Percentiles rank a stretch among this genome's conserved stretches.
Evolutionary conservation across 1,140 invertebrate genomes (phyloP).

Genomic region (Leguminivora glycinivorella): DNA sequence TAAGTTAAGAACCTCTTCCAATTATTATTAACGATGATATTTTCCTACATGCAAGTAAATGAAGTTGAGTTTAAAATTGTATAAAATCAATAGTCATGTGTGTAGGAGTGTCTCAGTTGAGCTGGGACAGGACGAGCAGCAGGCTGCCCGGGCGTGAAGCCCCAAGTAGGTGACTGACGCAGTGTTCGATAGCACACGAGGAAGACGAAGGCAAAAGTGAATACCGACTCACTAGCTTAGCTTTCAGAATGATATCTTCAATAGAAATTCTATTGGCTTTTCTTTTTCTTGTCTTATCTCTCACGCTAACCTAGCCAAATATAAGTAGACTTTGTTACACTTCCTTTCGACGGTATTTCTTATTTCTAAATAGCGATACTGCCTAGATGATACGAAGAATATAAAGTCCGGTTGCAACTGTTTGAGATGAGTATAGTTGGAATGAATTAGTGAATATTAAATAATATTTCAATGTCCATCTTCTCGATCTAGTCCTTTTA

Average conservation of each 20-base stretch:
- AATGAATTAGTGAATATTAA: conserved; percentile 15
- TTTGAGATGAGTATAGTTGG: conserved; percentile 12
- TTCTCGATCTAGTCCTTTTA: conserved; percentile 68
- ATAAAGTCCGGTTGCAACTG: background rate
- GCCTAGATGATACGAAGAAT: background rate
- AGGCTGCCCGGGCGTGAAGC: background rate
- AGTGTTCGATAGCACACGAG: conserved; percentile 2
- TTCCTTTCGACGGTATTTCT: conserved; percentile 8
- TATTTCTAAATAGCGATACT: conserved; percentile 14
- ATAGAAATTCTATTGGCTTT: background rate
- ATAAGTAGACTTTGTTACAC: background rate
- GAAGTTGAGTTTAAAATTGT: conserved; percentile 33
- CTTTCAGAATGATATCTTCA: background rate
- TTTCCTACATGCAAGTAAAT: conserved; percentile 9
- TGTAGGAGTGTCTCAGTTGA: conserved; percentile 12
- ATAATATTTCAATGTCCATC: conserved; percentile 32
- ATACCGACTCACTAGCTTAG: background rate
- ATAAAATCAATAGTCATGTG: conserved; percentile 34
- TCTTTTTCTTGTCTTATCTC: background rate
- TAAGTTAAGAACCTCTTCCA: conserved; percentile 27
- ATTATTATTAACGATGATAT: background rate
- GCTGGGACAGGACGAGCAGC: background rate
- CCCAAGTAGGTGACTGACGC: background rate
- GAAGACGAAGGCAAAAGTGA: conserved; percentile 7
- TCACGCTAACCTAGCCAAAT: background rate